A percentile compares a stretch with the other conserved stretches of the same genome.
Evolutionary conservation across 2,113 vertebrate species (phyloP).

Genomic region (Gambusia holbrooki): DNA sequence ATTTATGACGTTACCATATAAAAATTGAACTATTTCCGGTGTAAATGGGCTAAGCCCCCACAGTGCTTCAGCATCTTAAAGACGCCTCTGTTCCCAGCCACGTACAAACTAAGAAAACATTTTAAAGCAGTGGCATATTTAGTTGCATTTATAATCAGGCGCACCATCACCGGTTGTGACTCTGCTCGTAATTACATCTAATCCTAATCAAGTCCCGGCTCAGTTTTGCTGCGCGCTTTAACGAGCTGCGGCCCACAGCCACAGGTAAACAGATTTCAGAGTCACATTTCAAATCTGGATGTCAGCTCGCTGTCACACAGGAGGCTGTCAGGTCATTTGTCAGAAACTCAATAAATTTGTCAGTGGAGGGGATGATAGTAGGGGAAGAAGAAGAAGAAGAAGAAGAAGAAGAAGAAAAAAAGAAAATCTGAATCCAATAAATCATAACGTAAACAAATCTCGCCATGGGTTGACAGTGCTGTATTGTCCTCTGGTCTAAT

Average conservation of each 20-base stretch:
- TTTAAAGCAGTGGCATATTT: not conserved
- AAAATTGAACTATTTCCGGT: not conserved
- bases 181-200: not conserved
- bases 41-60: not conserved
- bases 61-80: not conserved
- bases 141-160: not conserved
- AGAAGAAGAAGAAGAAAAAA: not conserved
- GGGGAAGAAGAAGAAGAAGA: not conserved
- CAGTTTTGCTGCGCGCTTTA: not conserved
- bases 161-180: not conserved
- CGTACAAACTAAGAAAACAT: not conserved
- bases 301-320: constrained; percentile 57
- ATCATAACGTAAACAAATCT: constrained; percentile 73
- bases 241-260: not conserved
- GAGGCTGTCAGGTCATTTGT: constrained; percentile 62
- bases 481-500: constrained; percentile 62
- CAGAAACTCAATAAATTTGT: constrained; percentile 71
- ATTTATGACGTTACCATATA: not conserved
- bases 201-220: constrained; percentile 11
- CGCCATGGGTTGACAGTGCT: constrained; percentile 64
- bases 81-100: not conserved
- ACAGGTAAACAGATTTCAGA: constrained; percentile 50
- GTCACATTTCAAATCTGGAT: constrained; percentile 33
- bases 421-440: constrained; percentile 65
- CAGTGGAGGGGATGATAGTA: constrained; percentile 19